phyloP scores from a whole-genome alignment of 2,797 vertebrate species.

The Lycodopsis pacificus region DNA sequence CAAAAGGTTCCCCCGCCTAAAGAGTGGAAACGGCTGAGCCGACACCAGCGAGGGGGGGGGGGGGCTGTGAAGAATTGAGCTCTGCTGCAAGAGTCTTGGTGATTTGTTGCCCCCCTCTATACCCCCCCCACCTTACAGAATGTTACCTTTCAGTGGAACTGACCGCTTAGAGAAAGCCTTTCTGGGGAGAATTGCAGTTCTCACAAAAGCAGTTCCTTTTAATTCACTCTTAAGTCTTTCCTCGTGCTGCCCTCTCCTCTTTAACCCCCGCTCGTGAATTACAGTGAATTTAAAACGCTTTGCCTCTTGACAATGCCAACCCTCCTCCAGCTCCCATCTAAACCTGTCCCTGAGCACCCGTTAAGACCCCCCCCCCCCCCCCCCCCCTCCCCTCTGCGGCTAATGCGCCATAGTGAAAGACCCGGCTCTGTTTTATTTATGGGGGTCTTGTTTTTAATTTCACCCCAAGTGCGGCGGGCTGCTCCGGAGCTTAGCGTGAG shows the following conservation, averaged over 20 bases:
- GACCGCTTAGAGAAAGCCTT: slow-evolving; percentile 39
- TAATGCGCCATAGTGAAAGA: slow-evolving; percentile 60
- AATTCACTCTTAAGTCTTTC: slow-evolving; percentile 13
- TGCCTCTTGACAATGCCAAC: slow-evolving; percentile 51
- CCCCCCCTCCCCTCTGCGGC: slow-evolving; percentile 19
- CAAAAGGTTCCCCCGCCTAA: slow-evolving; percentile 21
- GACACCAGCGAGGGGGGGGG: slow-evolving; percentile 25
- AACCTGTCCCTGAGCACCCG: slow-evolving; percentile 55
- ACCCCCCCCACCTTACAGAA: slow-evolving; percentile 11
- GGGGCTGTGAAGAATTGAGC: slow-evolving; percentile 50
- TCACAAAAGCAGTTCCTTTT: slow-evolving; percentile 5
- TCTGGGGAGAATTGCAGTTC: slow-evolving; percentile 18
- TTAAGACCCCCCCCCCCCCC: slow-evolving; percentile 59
- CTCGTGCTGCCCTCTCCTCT: slow-evolving; percentile 17
- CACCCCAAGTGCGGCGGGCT: slow-evolving; percentile 49
- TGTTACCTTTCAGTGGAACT: slow-evolving; percentile 48
- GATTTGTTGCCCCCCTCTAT: slow-evolving; percentile 38
- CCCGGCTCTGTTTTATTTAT: slow-evolving; percentile 78
- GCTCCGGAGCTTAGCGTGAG: slow-evolving; percentile 41
- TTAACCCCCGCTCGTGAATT: slow-evolving; percentile 36
- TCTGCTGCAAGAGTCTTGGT: slow-evolving; percentile 53
- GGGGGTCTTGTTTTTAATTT: slow-evolving; percentile 80
- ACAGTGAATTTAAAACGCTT: slow-evolving; percentile 52
- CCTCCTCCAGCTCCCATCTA: slow-evolving; percentile 43
- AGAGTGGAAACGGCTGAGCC: slow-evolving; percentile 21